phyloP scores from a whole-genome alignment of 2,888 invertebrate genomes.

The Macaria notata region DNA sequence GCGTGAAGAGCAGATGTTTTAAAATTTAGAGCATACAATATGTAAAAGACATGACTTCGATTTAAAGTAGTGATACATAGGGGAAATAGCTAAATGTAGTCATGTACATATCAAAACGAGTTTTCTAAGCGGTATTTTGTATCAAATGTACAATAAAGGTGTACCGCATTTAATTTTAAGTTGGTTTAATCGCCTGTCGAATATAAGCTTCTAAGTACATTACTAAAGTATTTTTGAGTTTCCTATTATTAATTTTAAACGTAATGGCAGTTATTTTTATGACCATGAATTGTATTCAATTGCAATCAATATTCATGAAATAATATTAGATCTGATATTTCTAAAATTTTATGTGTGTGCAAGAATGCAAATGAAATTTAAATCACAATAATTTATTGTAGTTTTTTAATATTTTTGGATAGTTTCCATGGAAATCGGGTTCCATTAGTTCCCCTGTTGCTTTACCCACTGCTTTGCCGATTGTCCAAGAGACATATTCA shows the following conservation, averaged over 20 bases:
- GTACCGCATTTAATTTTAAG: constrained; percentile 57
- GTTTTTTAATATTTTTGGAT: too few species aligned
- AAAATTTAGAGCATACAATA: constrained; percentile 66
- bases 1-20: constrained; percentile 49
- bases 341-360: constrained; percentile 12
- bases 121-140: constrained; percentile 59
- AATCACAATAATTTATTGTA: too few species aligned
- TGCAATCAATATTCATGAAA: constrained; percentile 61
- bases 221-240: constrained; percentile 29
- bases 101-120: constrained; percentile 72
- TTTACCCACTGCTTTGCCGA: too few species aligned
- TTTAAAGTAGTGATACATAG: constrained; percentile 21
- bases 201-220: constrained; percentile 37
- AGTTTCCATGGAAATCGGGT: too few species aligned
- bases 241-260: constrained; percentile 30
- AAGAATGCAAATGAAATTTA: too few species aligned
- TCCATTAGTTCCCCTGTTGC: too few species aligned
- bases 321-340: constrained; percentile 43
- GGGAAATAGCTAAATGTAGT: constrained; percentile 48
- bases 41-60: constrained; percentile 44
- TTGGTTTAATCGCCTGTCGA: constrained; percentile 36
- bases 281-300: constrained; percentile 30
- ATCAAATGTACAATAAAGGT: constrained; percentile 57
- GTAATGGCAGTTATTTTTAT: constrained; percentile 42
- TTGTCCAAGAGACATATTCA: too few species aligned